Base-by-base conservation (phyloP, 2,113 vertebrate species). In the Odontesthes bonariensis region DNA sequence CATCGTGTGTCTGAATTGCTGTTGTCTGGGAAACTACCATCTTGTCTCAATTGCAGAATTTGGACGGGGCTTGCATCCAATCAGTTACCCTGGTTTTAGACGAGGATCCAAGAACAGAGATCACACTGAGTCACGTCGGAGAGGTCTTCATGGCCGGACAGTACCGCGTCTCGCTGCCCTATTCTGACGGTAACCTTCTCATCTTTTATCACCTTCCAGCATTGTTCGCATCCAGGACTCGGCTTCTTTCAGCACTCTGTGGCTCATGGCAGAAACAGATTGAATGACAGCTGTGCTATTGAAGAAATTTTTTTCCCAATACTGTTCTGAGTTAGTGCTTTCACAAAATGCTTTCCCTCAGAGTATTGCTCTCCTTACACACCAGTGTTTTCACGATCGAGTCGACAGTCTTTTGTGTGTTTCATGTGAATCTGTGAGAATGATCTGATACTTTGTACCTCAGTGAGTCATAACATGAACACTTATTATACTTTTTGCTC, bases 1-100 rank as follows among this genome's bases (percentile, higher is more conserved):
- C 27, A 52, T 38, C 79, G 19, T 74, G 70, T 22, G 3, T 22
- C 23, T 52, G 52, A 54, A 65, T 38, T 27, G 22, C 22, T 57
- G 60, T 57, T 76, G 66, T 75, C 54, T 79, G 42, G 40, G 13
- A 46, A 12, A 46, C 6, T 42, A 42, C 61, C 31, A 49, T 88
- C 57, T 82, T 86, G 20, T 79, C 87, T 76, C 70, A 5, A 76
- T 81, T 92, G 62, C 86, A 99, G 98, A 97, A 98, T 89, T 90
- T 96, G 72, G 97, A 98, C 59, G 96, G 97, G 35, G 92, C 96
- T 27, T 99, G 98, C 86, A 96, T 99, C 90, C 97, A 97, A 52
- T 98, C 97, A 23, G 87, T 99, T 55, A 97, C 90, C 69, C 91
- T 99, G 83, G 88, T 98, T 46, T 79, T 98, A 63, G 94, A 96